phyloP scores from a whole-genome alignment of 2,888 invertebrate species.

The Petrophora chlorosata region DNA sequence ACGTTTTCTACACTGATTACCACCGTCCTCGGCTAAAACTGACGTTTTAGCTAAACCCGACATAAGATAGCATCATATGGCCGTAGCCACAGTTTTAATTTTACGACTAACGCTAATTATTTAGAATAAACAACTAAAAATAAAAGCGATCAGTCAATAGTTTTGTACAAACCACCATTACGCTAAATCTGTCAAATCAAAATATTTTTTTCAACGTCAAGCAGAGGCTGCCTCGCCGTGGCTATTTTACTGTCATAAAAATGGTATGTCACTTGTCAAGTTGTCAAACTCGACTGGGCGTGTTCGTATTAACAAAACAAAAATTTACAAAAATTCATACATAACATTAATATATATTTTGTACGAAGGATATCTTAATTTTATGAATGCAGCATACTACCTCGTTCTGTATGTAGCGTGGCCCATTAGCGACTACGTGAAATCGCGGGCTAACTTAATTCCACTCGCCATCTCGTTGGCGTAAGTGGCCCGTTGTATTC shows the following conservation, averaged over 20 bases:
- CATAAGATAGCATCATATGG: conserved; percentile 88
- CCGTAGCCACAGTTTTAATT: conserved; percentile 66
- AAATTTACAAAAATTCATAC: no score
- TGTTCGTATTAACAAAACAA: no score
- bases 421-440: no score
- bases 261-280: neutral
- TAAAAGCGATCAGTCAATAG: conserved; percentile 64
- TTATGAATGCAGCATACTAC: no score
- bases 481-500: no score
- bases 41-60: conserved; percentile 86
- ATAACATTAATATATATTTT: no score
- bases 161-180: conserved; percentile 69
- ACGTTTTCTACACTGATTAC: conserved; percentile 79
- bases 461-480: no score
- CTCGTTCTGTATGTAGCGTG: no score
- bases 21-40: conserved; percentile 83
- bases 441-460: no score
- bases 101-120: conserved; percentile 33
- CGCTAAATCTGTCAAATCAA: conserved; percentile 30
- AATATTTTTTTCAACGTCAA: neutral
- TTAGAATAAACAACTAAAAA: conserved; percentile 59
- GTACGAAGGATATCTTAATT: no score
- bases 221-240: conserved; percentile 22
- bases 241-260: conserved; percentile 1
- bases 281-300: no score